Conservation (phyloP, 1,140 invertebrate genomes). For the Atta cephalotes region DNA sequence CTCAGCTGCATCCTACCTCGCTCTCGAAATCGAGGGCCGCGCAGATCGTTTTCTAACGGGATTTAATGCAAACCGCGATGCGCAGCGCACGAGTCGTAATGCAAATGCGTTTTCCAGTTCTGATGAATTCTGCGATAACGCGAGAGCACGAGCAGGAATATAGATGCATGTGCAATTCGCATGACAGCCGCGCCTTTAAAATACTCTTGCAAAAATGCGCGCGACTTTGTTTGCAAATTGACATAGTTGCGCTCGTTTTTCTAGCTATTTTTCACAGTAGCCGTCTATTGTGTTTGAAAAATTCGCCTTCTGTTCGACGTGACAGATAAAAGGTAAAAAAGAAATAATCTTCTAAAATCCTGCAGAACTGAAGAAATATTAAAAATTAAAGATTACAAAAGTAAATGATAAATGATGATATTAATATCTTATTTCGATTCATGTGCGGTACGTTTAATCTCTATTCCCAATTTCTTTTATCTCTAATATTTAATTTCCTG, state of each 20-base stretch:
- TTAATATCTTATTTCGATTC: no score
- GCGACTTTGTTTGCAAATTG: conserved; percentile 50
- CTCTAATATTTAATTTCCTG: no score
- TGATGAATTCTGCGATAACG: conserved; percentile 67
- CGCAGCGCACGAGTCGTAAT: conserved; percentile 30
- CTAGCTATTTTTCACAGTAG: conserved; percentile 18
- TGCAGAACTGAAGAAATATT: no score
- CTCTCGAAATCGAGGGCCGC: conserved; percentile 52
- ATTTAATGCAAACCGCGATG: conserved; percentile 70
- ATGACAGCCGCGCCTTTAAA: conserved; percentile 25
- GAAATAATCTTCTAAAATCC: not conserved
- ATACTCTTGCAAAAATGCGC: not conserved
- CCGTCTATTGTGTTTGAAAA: not conserved
- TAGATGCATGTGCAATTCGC: not conserved
- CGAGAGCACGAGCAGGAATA: conserved; percentile 8
- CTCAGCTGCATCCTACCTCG: not conserved
- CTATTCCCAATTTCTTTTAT: no score
- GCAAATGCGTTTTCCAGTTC: conserved; percentile 51
- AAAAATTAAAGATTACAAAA: no score
- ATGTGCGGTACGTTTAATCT: no score
- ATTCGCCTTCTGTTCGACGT: not conserved
- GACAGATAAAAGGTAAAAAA: not conserved
- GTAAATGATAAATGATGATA: no score
- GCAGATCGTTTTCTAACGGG: conserved; percentile 68
- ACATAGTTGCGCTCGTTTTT: not conserved